Base-by-base conservation (phyloP, 1,140 invertebrate species). In the Solenopsis invicta region DNA sequence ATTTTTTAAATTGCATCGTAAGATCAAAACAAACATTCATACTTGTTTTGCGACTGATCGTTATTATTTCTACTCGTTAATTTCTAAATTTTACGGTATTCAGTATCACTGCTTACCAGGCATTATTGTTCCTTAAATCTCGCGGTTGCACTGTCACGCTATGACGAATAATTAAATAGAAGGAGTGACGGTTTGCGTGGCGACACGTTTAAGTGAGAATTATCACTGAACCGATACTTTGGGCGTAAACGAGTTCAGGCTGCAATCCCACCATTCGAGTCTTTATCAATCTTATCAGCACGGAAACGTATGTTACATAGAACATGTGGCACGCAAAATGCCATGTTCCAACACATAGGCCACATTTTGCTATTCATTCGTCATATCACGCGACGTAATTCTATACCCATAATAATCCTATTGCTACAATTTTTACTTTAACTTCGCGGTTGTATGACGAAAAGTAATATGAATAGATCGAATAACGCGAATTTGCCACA, bases 251-350 rank as follows among this genome's bases (percentile, higher is more conserved):
- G 80, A 61, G 54, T 41, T 75, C 41, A 13, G 6, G 8, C 13
- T 8, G 52, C 37, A 62, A 50, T 62, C 80, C 69, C 80, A 61
- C 80, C 64, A 71, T 69, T 81, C 34, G 48, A 69, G 9, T 37
- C 41, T 41, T 84, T 84, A 84, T 84, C 80, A 62, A 61, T 74
- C 52, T 82, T 82, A 82, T 82, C 80, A 18, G 62, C 34, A 18
- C n/a, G 80, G 18, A 61, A 82, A 74, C 67, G 37, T 37, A 56
- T 18, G 18, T 82, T 82, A 45, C 52, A 18, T 4, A 3, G 18
- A 59, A 12, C 52, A 59, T 71, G 24, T 48, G 41, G 24, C 67
- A 82, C 41, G 52, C 50, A 13, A 69, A 48, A 74, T 29, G n/a
- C 41, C 41, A 29, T 37, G 29, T 67, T 80, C 21, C 1, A 34